Evolutionary conservation across 1,140 invertebrate species (phyloP).

Genomic region (Pogonomyrmex barbatus): DNA sequence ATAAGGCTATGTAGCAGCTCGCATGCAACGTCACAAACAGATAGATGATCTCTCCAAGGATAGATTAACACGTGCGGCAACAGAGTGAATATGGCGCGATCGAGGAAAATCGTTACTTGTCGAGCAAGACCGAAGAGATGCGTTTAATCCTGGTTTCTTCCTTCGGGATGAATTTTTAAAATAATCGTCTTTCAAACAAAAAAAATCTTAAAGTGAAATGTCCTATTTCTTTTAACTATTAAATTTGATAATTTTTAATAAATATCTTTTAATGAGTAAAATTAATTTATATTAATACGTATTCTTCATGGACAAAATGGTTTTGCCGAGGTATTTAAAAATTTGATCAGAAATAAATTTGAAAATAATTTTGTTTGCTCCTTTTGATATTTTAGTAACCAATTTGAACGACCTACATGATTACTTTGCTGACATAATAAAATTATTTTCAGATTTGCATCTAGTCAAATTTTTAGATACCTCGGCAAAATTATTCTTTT

Average conservation of each 20-base stretch:
- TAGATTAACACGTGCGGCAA: conserved; percentile 52
- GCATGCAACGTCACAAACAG: conserved; percentile 41
- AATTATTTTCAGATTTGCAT: too few species aligned
- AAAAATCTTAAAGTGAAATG: neutral
- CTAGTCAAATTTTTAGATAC: too few species aligned
- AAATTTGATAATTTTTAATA: neutral
- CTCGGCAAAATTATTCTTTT: neutral
- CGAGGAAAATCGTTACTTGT: conserved; percentile 34
- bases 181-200: neutral
- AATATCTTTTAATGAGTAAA: neutral
- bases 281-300: neutral
- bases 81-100: conserved; percentile 21
- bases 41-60: conserved; percentile 54
- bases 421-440: too few species aligned
- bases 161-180: neutral
- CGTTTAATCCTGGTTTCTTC: neutral
- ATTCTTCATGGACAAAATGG: too few species aligned
- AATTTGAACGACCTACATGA: too few species aligned
- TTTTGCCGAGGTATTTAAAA: too few species aligned
- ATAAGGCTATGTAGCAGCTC: conserved; percentile 42
- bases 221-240: too few species aligned
- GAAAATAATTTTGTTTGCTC: too few species aligned
- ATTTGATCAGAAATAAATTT: too few species aligned
- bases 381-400: too few species aligned
- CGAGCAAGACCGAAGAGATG: conserved; percentile 1